These are phyloP conservation scores for Periphyllus acericola DNA, from an alignment of 2,888 invertebrate genomes.

Conservation along the genomic window DNA sequence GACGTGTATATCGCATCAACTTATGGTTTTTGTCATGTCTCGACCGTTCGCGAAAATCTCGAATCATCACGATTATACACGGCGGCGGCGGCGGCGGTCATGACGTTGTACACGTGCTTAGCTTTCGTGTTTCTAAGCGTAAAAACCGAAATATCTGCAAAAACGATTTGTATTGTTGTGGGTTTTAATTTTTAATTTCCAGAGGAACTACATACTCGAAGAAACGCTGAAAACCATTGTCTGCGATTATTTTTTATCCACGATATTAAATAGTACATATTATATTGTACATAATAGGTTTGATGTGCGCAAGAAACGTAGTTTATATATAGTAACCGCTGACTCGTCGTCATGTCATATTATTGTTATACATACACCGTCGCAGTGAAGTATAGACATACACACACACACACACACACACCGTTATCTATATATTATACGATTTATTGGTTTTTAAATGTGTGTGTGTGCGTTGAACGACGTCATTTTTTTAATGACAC, in stretches of 20 bases:
- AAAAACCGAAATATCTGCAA: too few species aligned
- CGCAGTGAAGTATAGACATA: neutral
- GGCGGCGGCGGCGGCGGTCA: too few species aligned
- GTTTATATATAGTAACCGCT: neutral
- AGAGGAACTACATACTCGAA: neutral
- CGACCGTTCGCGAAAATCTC: too few species aligned
- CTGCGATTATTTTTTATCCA: neutral
- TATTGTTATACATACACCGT: neutral
- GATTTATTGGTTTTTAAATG: conserved; percentile 45
- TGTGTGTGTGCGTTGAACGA: conserved; percentile 33
- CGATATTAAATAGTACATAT: too few species aligned
- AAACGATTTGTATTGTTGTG: too few species aligned
- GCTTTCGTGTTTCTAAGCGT: too few species aligned
- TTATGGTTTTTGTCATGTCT: too few species aligned
- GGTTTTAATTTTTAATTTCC: neutral
- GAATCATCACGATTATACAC: too few species aligned
- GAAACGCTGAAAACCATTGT: neutral
- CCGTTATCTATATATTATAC: conserved; percentile 24
- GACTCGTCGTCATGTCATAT: conserved; percentile 3
- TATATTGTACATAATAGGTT: too few species aligned
- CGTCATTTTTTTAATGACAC: conserved; percentile 47
- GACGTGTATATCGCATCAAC: too few species aligned
- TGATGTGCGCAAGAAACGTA: neutral
- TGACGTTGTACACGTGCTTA: too few species aligned
- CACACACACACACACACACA: neutral